Percentiles rank a stretch among this genome's conserved stretches.
Evolutionary conservation across 2,888 invertebrate species (phyloP).

Genomic region (Rhagophthalmus giganteus): DNA sequence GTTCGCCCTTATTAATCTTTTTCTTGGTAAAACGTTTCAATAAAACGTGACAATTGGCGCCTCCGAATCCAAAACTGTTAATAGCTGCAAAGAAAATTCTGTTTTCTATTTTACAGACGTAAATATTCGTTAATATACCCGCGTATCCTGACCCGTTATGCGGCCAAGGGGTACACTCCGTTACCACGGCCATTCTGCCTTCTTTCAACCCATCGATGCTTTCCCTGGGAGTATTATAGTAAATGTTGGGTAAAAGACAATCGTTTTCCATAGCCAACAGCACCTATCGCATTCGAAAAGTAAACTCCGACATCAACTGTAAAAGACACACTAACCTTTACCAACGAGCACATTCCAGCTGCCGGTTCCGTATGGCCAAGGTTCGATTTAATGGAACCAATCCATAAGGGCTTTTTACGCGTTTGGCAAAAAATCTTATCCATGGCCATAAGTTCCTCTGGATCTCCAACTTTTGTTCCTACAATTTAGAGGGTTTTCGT

Average conservation of each 20-base stretch:
- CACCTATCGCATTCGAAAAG: no score
- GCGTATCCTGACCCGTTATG: constrained; percentile 26
- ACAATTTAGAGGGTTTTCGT: constrained; percentile 59
- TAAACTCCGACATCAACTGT: no score
- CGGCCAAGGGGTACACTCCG: constrained; percentile 67
- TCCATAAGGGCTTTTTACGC: constrained; percentile 73
- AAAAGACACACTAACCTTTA: constrained; percentile 21
- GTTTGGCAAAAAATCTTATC: constrained; percentile 76
- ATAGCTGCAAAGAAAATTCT: constrained; percentile 76
- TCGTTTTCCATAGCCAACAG: constrained; percentile 73
- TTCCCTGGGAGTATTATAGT: constrained; percentile 60
- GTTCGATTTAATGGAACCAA: constrained; percentile 93
- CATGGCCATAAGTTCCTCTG: constrained; percentile 84
- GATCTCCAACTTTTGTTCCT: constrained; percentile 84
- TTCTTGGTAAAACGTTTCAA: constrained; percentile 63
- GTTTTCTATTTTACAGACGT: no score
- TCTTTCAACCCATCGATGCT: constrained; percentile 65
- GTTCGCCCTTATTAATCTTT: constrained; percentile 63
- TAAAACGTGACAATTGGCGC: constrained; percentile 78
- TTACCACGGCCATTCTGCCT: constrained; percentile 71
- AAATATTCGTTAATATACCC: no score
- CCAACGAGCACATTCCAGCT: constrained; percentile 63
- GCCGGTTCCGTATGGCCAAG: constrained; percentile 91
- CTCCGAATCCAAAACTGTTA: constrained; percentile 94
- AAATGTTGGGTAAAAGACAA: constrained; percentile 82